These are phyloP conservation scores for Cassiopea xamachana DNA, from an alignment of 30 jellyfish, hydroid and myxozoan species.

Conservation along the genomic window DNA sequence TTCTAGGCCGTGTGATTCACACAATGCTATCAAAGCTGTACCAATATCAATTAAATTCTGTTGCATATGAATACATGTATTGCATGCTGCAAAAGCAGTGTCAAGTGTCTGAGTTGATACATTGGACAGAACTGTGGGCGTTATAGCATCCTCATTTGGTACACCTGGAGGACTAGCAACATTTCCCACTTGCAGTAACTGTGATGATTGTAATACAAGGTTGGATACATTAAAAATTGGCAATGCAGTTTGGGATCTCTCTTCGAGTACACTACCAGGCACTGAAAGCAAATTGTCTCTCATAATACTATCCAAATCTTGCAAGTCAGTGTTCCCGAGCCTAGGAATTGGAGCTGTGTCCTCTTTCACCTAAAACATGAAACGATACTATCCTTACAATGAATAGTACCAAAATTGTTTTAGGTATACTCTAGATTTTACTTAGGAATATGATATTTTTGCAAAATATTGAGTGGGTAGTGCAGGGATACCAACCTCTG, in stretches of 20 bases:
- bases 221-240: not conserved
- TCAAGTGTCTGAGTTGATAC: conserved; percentile 89
- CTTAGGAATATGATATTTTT: too few species aligned
- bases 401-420: not conserved
- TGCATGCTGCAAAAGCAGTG: conserved; percentile 91
- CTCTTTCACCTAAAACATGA: conserved; percentile 24
- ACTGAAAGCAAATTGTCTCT: conserved; percentile 47
- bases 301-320: conserved; percentile 58
- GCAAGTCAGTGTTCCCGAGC: conserved; percentile 39
- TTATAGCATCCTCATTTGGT: conserved; percentile 26
- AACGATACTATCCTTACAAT: not conserved
- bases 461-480: too few species aligned
- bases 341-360: conserved; percentile 18
- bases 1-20: conserved; percentile 93
- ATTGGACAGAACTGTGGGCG: conserved; percentile 28
- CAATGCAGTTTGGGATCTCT: conserved; percentile 23
- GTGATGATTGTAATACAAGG: not conserved
- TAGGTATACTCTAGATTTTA: too few species aligned
- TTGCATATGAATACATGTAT: conserved; percentile 83
- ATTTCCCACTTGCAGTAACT: conserved; percentile 1
- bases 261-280: conserved; percentile 43
- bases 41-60: conserved; percentile 80
- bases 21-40: conserved; percentile 59
- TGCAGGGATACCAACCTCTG: too few species aligned
- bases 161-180: not conserved